These are phyloP conservation scores for Trididemnum clinides DNA, from an alignment of 23 tunicate species.

Conservation along the genomic window DNA sequence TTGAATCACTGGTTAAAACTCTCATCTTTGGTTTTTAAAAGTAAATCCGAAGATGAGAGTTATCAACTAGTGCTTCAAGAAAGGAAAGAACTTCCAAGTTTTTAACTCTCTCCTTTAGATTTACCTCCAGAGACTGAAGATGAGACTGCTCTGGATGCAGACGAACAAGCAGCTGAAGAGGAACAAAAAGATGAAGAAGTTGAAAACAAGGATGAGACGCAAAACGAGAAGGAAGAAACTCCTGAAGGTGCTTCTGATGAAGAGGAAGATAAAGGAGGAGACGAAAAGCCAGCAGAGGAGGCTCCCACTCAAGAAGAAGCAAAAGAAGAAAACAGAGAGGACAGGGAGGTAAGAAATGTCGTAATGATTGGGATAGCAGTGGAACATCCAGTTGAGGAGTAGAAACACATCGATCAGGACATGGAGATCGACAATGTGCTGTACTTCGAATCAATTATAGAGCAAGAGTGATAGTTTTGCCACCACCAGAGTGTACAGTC, in stretches of 20 bases:
- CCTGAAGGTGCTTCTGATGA: slow-evolving; percentile 10
- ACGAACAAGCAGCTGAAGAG: slow-evolving; percentile 16
- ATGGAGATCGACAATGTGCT: too few relatives aligned
- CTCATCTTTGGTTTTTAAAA: too few relatives aligned
- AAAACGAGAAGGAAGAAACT: slow-evolving; percentile 7
- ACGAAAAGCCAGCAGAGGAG: neutral
- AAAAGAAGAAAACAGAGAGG: neutral
- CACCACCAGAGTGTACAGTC: too few relatives aligned
- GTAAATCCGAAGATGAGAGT: too few relatives aligned
- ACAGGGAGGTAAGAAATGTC: slow-evolving; percentile 22
- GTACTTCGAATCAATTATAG: too few relatives aligned
- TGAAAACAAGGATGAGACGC: slow-evolving; percentile 3
- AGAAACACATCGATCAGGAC: too few relatives aligned
- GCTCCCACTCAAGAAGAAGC: neutral
- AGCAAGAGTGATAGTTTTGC: too few relatives aligned
- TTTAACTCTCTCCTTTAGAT: neutral
- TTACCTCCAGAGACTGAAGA: slow-evolving; percentile 7
- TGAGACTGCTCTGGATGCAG: neutral
- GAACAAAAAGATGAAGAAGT: slow-evolving; percentile 16
- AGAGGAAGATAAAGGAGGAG: neutral
- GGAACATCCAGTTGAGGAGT: too few relatives aligned
- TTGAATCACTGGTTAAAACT: too few relatives aligned
- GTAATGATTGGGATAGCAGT: too few relatives aligned
- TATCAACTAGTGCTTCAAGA: too few relatives aligned
- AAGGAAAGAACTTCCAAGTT: too few relatives aligned